Conservation (phyloP, 2,113 vertebrate genomes). For the Anguilla japonica region DNA sequence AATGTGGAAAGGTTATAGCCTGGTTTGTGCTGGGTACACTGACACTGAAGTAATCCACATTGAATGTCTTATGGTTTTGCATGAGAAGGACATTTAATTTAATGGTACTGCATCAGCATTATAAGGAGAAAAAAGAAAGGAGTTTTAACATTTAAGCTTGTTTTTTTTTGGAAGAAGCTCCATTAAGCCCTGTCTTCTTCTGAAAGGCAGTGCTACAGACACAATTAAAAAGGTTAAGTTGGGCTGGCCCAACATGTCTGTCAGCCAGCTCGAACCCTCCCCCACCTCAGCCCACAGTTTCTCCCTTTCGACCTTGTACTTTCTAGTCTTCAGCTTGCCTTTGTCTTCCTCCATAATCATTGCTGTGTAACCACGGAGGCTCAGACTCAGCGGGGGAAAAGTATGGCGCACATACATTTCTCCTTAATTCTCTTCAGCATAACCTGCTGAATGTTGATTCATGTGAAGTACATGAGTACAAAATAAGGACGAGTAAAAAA, state of each 20-base stretch:
- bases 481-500: neutral
- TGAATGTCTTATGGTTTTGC: conserved; percentile 64
- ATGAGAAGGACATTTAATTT: conserved; percentile 54
- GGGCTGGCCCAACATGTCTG: conserved; percentile 49
- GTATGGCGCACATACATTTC: neutral
- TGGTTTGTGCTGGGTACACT: neutral
- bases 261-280: conserved; percentile 58
- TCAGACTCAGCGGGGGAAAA: neutral
- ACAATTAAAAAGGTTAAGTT: conserved; percentile 42
- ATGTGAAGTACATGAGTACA: neutral
- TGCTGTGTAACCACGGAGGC: neutral
- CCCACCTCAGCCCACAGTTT: neutral
- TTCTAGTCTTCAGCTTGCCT: conserved; percentile 4
- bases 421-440: neutral
- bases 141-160: conserved; percentile 51
- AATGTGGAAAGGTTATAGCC: neutral
- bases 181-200: conserved; percentile 45
- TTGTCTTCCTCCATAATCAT: neutral
- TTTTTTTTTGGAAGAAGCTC: conserved; percentile 38
- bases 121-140: conserved; percentile 41
- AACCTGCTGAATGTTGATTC: neutral
- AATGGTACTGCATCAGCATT: conserved; percentile 54
- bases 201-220: conserved; percentile 36
- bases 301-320: conserved; percentile 8
- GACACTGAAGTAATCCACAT: conserved; percentile 42